These are phyloP conservation scores for Tetragonisca angustula DNA, from an alignment of 2,888 invertebrate species.

Conservation along the genomic window DNA sequence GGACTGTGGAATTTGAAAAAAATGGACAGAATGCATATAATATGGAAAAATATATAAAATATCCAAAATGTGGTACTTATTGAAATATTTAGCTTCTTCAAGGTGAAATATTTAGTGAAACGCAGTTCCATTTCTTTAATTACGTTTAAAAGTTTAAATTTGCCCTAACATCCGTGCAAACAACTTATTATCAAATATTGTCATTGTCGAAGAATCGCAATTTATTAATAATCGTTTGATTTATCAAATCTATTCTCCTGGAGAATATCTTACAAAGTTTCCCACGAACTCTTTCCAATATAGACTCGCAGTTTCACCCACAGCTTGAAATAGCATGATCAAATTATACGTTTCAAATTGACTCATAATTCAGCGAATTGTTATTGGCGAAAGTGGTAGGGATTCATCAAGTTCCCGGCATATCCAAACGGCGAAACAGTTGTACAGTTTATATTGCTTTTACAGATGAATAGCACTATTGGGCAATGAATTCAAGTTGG, in stretches of 20 bases:
- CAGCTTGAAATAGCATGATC: background rate
- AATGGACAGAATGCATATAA: background rate
- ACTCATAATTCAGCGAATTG: background rate
- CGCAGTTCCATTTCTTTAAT: too few species aligned
- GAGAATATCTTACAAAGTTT: background rate
- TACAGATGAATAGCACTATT: constrained; percentile 60
- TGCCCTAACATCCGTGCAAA: too few species aligned
- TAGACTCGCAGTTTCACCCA: background rate
- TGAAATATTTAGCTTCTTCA: too few species aligned
- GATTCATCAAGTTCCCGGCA: constrained; percentile 36
- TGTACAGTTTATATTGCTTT: constrained; percentile 61
- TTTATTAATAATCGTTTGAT: background rate
- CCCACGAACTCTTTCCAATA: background rate
- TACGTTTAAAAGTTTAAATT: too few species aligned
- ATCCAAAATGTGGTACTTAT: too few species aligned
- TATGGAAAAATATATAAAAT: too few species aligned
- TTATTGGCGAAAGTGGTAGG: constrained; percentile 4
- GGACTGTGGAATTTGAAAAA: background rate
- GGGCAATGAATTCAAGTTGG: constrained; percentile 60
- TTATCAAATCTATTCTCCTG: background rate
- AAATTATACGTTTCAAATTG: background rate
- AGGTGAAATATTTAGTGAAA: too few species aligned
- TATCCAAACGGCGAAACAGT: constrained; percentile 32
- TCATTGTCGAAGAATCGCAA: too few species aligned
- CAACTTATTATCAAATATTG: too few species aligned